Base-by-base conservation (phyloP, 2,797 vertebrate genomes). In the Dendrocincla fuliginosa region DNA sequence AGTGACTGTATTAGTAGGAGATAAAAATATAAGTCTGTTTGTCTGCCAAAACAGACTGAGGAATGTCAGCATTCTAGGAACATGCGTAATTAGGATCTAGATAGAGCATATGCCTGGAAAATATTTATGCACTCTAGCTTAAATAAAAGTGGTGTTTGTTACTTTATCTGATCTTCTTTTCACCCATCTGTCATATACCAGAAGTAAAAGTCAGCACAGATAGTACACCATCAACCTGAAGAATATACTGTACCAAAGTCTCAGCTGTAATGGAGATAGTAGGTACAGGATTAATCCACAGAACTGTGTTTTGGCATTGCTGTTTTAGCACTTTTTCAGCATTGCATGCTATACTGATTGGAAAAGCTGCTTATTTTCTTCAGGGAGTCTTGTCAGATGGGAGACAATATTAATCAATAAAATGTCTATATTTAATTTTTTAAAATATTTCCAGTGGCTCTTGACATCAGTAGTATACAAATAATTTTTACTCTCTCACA, bases 31-130 rank as follows among this genome's bases (percentile, higher is more conserved):
- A 69, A 35, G 13, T 79, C 49, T 76, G 24, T 84, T 91, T 93
- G 83, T 91, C 93, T 96, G 88, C 59, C 88, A 96, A 84, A 81
- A 46, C 79, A 94, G 88, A 75, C 88, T 89, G 83, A 87, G 42
- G 30, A 93, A 73, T 89, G 74, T 88, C 81, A 88, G 78, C 33
- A 32, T 89, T 95, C 92, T 93, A 95, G 81, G 86, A 94, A 88
- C 78, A 87, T 87, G 42, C 42, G 16, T 89, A 84, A 56, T 90
- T 90, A 76, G 44, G 55, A 47, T 76, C 70, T 82, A 47, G 50
- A 47, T 79, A 55, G 55, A 92, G 71, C 77, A 92, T 81, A 90
- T 84, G 84, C n/a, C 74, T 53, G 35, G 39, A 76, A 90, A 95
- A 92, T 92, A 79, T 87, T 89, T 91, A 57, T 50, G 39, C 60